A percentile compares a stretch with the other conserved stretches of the same genome.
phyloP scores from a whole-genome alignment of 2,113 vertebrate genomes.

The Triplophysa rosa region DNA sequence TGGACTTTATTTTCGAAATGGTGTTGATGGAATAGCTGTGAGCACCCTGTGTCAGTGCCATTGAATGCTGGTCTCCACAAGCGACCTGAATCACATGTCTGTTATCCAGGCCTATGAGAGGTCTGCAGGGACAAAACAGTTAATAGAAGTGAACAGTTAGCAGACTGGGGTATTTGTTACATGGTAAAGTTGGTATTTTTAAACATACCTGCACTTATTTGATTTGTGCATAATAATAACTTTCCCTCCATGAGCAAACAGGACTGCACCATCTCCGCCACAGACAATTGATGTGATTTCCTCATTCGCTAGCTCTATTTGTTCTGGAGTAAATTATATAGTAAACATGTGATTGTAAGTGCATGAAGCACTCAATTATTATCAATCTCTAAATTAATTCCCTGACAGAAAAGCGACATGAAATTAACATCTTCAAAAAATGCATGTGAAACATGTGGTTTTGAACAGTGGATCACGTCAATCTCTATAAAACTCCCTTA shows the following conservation, averaged over 20 bases:
- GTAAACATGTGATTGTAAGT: too few relatives aligned
- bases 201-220: constrained; percentile 6
- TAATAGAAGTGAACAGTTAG: too few relatives aligned
- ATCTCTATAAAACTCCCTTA: too few relatives aligned
- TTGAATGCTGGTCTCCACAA: constrained; percentile 51
- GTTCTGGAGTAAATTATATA: too few relatives aligned
- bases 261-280: constrained; percentile 28
- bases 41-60: constrained; percentile 21
- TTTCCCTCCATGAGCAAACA: constrained; percentile 35
- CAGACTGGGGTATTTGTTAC: too few relatives aligned
- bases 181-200: too few relatives aligned
- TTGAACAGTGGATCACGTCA: too few relatives aligned
- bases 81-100: constrained; percentile 44
- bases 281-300: constrained; percentile 40
- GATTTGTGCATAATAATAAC: constrained; percentile 20
- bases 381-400: too few relatives aligned
- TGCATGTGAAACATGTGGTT: too few relatives aligned
- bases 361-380: too few relatives aligned
- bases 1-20: background rate
- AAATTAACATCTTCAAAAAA: too few relatives aligned
- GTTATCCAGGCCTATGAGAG: constrained; percentile 16
- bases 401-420: too few relatives aligned
- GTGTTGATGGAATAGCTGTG: background rate
- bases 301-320: constrained; percentile 12
- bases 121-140: background rate